A percentile compares a stretch with the other conserved stretches of the same genome.
These are phyloP conservation scores for Remorina albescens DNA, from an alignment of 2,797 vertebrate genomes.

Conservation along the genomic window DNA sequence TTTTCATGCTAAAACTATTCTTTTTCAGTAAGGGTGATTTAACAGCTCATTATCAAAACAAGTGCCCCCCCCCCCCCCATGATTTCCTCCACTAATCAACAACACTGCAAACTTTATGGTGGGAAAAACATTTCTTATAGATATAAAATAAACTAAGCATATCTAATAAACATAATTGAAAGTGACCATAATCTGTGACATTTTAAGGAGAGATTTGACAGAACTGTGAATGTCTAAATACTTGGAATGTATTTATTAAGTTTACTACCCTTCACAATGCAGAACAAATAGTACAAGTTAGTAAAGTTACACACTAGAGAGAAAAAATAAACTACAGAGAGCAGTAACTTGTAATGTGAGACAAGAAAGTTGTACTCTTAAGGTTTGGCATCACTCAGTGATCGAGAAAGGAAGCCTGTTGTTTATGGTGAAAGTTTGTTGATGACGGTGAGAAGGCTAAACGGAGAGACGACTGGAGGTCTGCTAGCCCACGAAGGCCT, in stretches of 20 bases:
- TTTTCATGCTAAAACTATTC: slow-evolving; percentile 76
- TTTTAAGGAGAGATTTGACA: slow-evolving; percentile 27
- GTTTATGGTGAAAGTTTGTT: slow-evolving; percentile 91
- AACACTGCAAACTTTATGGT: slow-evolving; percentile 45
- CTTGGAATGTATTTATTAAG: slow-evolving; percentile 1
- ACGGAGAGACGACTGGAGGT: slow-evolving; percentile 83
- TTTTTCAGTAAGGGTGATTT: slow-evolving; percentile 75
- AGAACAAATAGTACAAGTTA: slow-evolving; percentile 26
- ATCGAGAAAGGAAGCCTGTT: slow-evolving; percentile 88
- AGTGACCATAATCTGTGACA: slow-evolving; percentile 7
- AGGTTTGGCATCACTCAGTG: slow-evolving; percentile 66
- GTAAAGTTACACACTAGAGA: slow-evolving; percentile 18
- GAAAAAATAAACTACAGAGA: slow-evolving; percentile 21
- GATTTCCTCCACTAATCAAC: slow-evolving; percentile 64
- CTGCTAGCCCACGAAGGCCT: slow-evolving; percentile 86
- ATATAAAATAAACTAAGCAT: slow-evolving; percentile 18
- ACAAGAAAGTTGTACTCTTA: slow-evolving; percentile 50
- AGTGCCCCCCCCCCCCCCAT: slow-evolving; percentile 14
- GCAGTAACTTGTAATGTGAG: slow-evolving; percentile 52
- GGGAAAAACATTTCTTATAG: slow-evolving; percentile 35
- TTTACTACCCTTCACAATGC: slow-evolving; percentile 12
- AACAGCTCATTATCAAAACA: slow-evolving; percentile 82
- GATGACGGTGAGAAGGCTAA: slow-evolving; percentile 89
- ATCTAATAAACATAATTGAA: slow-evolving; percentile 24
- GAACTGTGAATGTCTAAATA: slow-evolving; percentile 19